These are phyloP conservation scores for Hipparchia sbordonii DNA, from an alignment of 2,888 invertebrate genomes.

Conservation along the genomic window DNA sequence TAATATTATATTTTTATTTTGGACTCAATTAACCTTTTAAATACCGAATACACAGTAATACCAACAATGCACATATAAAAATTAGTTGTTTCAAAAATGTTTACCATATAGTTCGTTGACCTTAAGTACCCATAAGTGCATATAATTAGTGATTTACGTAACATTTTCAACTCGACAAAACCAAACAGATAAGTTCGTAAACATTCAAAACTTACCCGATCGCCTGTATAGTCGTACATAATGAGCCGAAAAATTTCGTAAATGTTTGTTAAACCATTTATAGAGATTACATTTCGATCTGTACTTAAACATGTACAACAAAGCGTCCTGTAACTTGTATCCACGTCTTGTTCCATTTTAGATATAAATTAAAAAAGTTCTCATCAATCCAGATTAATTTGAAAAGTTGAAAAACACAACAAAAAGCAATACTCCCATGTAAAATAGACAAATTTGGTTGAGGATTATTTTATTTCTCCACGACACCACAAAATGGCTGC, in stretches of 20 bases:
- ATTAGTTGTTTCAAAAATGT: not conserved
- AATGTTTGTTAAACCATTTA: constrained; percentile 57
- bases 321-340: constrained; percentile 58
- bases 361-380: constrained; percentile 40
- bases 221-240: constrained; percentile 73
- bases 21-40: too few relatives aligned
- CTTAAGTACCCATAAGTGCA: not conserved
- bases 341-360: constrained; percentile 75
- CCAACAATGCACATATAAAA: too few relatives aligned
- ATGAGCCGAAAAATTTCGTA: constrained; percentile 68
- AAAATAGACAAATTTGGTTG: constrained; percentile 78
- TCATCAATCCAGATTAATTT: constrained; percentile 39
- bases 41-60: not conserved
- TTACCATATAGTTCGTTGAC: constrained; percentile 3
- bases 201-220: constrained; percentile 58
- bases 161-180: not conserved
- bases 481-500: constrained; percentile 82
- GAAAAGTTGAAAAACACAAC: constrained; percentile 60
- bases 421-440: constrained; percentile 82
- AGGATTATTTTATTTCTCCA: constrained; percentile 63
- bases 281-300: constrained; percentile 63
- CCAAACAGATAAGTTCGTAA: not conserved
- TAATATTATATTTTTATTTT: too few relatives aligned
- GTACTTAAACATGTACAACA: constrained; percentile 71
- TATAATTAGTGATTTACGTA: constrained; percentile 4